phyloP scores from a whole-genome alignment of 2,888 invertebrate genomes.

The Catonia carolina region DNA sequence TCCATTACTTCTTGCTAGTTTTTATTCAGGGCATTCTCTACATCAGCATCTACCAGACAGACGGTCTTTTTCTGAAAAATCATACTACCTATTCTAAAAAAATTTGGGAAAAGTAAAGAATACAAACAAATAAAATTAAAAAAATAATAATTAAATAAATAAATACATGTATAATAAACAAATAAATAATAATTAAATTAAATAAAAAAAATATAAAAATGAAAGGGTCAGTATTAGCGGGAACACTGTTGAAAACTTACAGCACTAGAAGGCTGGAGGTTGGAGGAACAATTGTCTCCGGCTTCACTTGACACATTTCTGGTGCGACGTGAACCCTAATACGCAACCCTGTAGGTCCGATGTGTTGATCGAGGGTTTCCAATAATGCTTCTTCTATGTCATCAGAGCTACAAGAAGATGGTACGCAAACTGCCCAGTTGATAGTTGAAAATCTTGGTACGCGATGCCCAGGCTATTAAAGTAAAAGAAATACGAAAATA shows the following conservation, averaged over 20 bases:
- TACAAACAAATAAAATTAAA: too few relatives aligned
- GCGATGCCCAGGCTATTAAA: conserved; percentile 58
- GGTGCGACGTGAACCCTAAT: conserved; percentile 52
- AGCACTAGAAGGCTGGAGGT: conserved; percentile 47
- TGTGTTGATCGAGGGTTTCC: conserved; percentile 46
- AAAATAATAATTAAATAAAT: too few relatives aligned
- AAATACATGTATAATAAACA: too few relatives aligned
- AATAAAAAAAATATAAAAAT: too few relatives aligned
- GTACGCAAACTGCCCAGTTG: conserved; percentile 64
- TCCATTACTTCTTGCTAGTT: too few relatives aligned
- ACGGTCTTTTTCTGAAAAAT: too few relatives aligned
- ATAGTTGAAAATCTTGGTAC: conserved; percentile 59
- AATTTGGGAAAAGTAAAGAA: too few relatives aligned
- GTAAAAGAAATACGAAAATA: conserved; percentile 18
- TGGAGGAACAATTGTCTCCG: conserved; percentile 40
- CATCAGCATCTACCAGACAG: too few relatives aligned
- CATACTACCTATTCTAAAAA: too few relatives aligned
- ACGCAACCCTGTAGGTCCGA: conserved; percentile 49
- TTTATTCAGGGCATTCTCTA: too few relatives aligned
- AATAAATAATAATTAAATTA: too few relatives aligned
- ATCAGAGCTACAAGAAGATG: conserved; percentile 50
- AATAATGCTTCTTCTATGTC: conserved; percentile 54
- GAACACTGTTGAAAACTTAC: conserved; percentile 41
- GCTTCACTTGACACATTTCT: conserved; percentile 54
- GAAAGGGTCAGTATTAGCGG: too few relatives aligned